A percentile compares a stretch with the other conserved stretches of the same genome.
Evolutionary conservation across 92 coral and sea anemone genomes (phyloP).

Genomic region (Porites rus): DNA sequence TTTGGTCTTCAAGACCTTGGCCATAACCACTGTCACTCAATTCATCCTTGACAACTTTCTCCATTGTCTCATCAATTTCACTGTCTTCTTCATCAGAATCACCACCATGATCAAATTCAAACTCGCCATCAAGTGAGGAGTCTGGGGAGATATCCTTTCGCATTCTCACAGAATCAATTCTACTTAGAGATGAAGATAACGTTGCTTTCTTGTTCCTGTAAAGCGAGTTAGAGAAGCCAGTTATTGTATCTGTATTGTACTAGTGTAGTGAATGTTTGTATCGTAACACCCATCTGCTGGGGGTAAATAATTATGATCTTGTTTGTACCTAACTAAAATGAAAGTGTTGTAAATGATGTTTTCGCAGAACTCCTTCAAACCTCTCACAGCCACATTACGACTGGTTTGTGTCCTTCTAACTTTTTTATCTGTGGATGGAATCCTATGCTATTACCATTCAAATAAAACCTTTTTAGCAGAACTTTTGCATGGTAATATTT

Average conservation of each 20-base stretch:
- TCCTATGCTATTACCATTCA: too few relatives aligned
- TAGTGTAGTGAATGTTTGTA: too few relatives aligned
- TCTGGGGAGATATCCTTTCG: slow-evolving; percentile 84
- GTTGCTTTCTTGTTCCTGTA: slow-evolving; percentile 37
- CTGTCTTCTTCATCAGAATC: slow-evolving; percentile 96
- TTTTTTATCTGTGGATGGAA: too few relatives aligned
- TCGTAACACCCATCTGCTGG: too few relatives aligned
- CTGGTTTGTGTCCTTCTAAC: too few relatives aligned
- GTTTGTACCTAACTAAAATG: too few relatives aligned
- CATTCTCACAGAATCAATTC: slow-evolving; percentile 54
- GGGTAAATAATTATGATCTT: too few relatives aligned
- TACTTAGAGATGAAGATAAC: slow-evolving; percentile 77
- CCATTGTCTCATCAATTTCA: slow-evolving; percentile 93
- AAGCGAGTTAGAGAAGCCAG: not conserved
- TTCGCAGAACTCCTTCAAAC: too few relatives aligned
- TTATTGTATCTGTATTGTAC: not conserved
- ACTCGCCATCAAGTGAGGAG: slow-evolving; percentile 97
- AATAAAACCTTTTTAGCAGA: too few relatives aligned
- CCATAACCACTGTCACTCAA: slow-evolving; percentile 97
- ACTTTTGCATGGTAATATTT: too few relatives aligned
- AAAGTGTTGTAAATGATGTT: too few relatives aligned
- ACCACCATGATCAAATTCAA: slow-evolving; percentile 94
- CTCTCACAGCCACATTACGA: too few relatives aligned
- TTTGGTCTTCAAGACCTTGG: slow-evolving; percentile 80
- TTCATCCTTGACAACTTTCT: slow-evolving; percentile 85